phyloP scores from a whole-genome alignment of 2,797 vertebrate genomes.

The Rhodeus uyekii region DNA sequence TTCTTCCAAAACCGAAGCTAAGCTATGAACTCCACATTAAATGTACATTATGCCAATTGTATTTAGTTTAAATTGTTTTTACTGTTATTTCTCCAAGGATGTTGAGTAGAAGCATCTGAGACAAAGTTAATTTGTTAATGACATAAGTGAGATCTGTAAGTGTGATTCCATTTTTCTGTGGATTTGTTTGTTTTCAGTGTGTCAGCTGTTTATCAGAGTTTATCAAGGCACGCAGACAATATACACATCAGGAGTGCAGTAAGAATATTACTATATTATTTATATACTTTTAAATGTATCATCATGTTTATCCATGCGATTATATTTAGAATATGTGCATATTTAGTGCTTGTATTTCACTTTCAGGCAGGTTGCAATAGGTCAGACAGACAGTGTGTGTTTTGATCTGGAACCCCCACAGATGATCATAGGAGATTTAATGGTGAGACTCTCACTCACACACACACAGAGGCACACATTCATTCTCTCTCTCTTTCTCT shows the following conservation, averaged over 20 bases:
- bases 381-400: slow-evolving; percentile 77
- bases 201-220: slow-evolving; percentile 85
- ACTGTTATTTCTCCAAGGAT: too few relatives aligned
- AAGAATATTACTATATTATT: too few relatives aligned
- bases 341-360: slow-evolving; percentile 44
- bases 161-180: neutral
- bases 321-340: neutral
- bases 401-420: slow-evolving; percentile 87
- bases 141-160: too few relatives aligned
- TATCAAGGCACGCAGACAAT: slow-evolving; percentile 88
- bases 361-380: slow-evolving; percentile 74
- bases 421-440: slow-evolving; percentile 89
- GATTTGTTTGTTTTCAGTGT: slow-evolving; percentile 69
- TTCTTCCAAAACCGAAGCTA: too few relatives aligned
- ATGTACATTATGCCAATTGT: too few relatives aligned
- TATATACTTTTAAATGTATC: neutral
- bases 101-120: too few relatives aligned
- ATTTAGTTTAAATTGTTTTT: too few relatives aligned
- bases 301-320: neutral
- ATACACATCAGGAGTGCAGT: slow-evolving; percentile 92
- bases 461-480: too few relatives aligned
- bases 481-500: too few relatives aligned
- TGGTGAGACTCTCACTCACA: slow-evolving; percentile 77
- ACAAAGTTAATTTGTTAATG: too few relatives aligned
- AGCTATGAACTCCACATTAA: too few relatives aligned